A percentile compares a stretch with the other conserved stretches of the same genome.
These are phyloP conservation scores for Spea hammondii DNA, from an alignment of 2,797 vertebrate species.

Conservation along the genomic window DNA sequence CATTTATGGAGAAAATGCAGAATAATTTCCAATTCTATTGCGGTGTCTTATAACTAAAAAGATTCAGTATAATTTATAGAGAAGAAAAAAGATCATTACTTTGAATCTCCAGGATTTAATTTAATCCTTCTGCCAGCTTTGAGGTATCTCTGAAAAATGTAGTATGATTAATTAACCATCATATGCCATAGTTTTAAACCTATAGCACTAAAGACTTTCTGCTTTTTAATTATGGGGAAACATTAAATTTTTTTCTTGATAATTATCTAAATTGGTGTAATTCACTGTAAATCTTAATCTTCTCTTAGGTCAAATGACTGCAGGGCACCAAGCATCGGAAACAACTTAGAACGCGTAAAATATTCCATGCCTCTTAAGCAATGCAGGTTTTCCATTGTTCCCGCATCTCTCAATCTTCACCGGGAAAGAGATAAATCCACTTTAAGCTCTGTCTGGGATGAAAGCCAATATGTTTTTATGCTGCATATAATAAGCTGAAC, in stretches of 20 bases:
- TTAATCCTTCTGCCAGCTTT: neutral
- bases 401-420: conserved; percentile 56
- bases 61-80: neutral
- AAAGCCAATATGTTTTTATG: conserved; percentile 57
- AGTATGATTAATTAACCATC: conserved; percentile 1
- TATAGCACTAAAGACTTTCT: neutral
- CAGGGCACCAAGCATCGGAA: conserved; percentile 44
- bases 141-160: neutral
- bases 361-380: conserved; percentile 56
- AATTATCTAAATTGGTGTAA: conserved; percentile 33
- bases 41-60: no score
- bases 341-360: conserved; percentile 60
- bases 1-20: no score
- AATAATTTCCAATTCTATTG: no score
- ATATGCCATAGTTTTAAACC: conserved; percentile 6
- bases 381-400: conserved; percentile 53
- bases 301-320: conserved; percentile 51
- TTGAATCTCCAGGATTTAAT: neutral
- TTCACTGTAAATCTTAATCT: conserved; percentile 27
- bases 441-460: conserved; percentile 58
- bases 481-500: conserved; percentile 50
- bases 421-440: conserved; percentile 57
- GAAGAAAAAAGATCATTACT: neutral
- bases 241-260: conserved; percentile 5
- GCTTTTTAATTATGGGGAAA: conserved; percentile 8